These are phyloP conservation scores for Thymelicus lineola DNA, from an alignment of 2,888 invertebrate genomes.

Conservation along the genomic window DNA sequence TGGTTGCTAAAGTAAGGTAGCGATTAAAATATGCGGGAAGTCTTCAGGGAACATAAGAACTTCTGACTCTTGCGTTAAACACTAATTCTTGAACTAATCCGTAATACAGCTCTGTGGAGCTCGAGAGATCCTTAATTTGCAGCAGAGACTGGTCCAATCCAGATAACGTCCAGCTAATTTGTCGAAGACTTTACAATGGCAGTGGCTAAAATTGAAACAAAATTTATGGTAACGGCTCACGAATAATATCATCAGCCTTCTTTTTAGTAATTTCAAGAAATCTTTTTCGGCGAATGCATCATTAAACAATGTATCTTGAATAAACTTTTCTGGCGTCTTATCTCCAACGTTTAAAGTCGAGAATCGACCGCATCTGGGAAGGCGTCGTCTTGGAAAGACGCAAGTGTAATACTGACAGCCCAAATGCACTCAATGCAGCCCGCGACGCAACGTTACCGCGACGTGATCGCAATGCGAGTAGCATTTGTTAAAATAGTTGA, in stretches of 20 bases:
- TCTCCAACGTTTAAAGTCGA: not conserved
- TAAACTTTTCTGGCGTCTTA: not conserved
- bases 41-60: no score
- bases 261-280: not conserved
- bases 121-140: no score
- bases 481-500: conserved; percentile 18
- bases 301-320: not conserved
- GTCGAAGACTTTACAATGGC: no score
- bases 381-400: conserved; percentile 6
- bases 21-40: no score
- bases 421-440: conserved; percentile 39
- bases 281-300: not conserved
- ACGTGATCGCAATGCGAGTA: conserved; percentile 29
- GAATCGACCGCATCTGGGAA: not conserved
- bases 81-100: not conserved
- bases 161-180: no score
- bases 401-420: conserved; percentile 15
- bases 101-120: no score
- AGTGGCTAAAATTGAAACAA: no score
- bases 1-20: no score
- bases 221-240: no score
- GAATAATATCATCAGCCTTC: not conserved
- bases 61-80: no score
- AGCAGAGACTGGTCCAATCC: no score
- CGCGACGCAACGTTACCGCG: conserved; percentile 11